Conservation (phyloP, 2,797 vertebrate genomes). For the Sphenopsis melanotis region DNA sequence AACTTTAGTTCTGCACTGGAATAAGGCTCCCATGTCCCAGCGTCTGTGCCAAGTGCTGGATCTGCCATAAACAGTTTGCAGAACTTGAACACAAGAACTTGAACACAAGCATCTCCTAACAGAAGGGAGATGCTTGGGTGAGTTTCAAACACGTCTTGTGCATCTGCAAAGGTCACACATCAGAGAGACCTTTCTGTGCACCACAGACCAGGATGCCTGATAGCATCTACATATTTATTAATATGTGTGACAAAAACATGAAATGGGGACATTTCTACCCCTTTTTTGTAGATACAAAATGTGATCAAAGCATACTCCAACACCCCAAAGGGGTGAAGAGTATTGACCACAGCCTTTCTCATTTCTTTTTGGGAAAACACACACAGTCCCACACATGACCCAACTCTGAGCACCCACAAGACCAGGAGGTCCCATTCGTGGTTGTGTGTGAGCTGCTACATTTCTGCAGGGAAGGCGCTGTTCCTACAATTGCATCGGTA, state of each 20-base stretch:
- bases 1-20: background rate
- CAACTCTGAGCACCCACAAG: background rate
- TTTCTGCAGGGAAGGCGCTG: background rate
- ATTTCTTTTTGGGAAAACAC: background rate
- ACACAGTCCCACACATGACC: background rate
- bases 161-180: background rate
- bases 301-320: background rate
- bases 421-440: background rate
- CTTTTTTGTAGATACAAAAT: background rate
- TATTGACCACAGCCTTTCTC: background rate
- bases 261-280: background rate
- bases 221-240: background rate
- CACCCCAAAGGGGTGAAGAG: background rate
- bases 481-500: background rate
- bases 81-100: background rate
- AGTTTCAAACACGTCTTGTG: background rate
- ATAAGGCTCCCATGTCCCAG: background rate
- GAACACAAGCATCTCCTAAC: background rate
- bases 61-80: background rate
- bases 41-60: background rate
- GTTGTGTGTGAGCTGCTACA: background rate
- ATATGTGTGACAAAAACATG: background rate
- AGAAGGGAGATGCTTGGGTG: background rate
- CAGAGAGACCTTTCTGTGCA: background rate
- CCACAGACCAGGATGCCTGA: background rate